These are phyloP conservation scores for Sebastes trivittatus DNA, from an alignment of 2,797 vertebrate genomes.

Conservation along the genomic window DNA sequence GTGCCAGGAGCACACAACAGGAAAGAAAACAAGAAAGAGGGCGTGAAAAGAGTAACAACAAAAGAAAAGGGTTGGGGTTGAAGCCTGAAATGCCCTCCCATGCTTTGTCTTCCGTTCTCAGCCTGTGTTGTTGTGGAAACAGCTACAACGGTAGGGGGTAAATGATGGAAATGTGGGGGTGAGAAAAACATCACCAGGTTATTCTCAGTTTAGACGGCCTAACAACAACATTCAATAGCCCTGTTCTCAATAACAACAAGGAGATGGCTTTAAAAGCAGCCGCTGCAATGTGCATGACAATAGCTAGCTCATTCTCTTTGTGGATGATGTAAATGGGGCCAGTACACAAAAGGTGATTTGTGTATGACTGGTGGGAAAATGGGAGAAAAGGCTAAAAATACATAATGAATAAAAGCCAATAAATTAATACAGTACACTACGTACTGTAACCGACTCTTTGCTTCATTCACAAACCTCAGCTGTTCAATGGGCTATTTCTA, in stretches of 20 bases:
- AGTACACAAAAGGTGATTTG: not conserved
- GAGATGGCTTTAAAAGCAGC: conserved; percentile 4
- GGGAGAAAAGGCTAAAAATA: not conserved
- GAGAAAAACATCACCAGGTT: conserved; percentile 17
- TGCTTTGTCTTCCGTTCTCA: conserved; percentile 17
- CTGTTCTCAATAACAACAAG: conserved; percentile 49
- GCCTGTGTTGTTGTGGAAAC: conserved; percentile 60
- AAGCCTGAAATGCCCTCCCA: not conserved
- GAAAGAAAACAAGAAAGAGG: not conserved
- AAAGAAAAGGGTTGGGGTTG: not conserved
- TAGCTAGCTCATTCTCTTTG: conserved; percentile 23
- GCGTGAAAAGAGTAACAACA: not conserved
- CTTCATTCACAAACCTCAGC: not conserved
- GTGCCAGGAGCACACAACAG: not conserved
- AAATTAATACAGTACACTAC: not conserved
- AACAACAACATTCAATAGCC: conserved; percentile 41
- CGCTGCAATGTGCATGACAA: conserved; percentile 46
- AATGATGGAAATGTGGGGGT: conserved; percentile 30
- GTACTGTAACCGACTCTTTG: not conserved
- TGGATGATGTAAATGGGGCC: conserved; percentile 2
- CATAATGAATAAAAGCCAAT: not conserved
- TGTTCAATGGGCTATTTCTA: not conserved
- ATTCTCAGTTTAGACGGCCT: conserved; percentile 34
- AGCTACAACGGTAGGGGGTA: conserved; percentile 40
- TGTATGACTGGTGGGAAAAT: not conserved